These are phyloP conservation scores for Gila orcuttii DNA, from an alignment of 2,113 vertebrate genomes.

Conservation along the genomic window DNA sequence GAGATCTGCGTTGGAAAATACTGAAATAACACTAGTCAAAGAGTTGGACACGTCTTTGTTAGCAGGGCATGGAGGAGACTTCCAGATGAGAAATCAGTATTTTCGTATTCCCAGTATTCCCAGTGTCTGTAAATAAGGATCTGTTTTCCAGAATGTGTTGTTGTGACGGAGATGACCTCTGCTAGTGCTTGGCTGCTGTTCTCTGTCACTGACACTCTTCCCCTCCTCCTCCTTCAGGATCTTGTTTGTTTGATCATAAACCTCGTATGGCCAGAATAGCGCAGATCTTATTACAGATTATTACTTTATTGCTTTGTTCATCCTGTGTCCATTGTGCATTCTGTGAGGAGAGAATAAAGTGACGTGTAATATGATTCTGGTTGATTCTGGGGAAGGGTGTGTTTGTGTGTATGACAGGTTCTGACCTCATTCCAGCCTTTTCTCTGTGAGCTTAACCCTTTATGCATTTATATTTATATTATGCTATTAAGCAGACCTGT, in stretches of 20 bases:
- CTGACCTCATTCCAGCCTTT: not conserved
- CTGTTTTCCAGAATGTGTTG: not conserved
- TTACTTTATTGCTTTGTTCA: not conserved
- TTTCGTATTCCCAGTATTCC: no score
- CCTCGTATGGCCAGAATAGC: slow-evolving; percentile 19
- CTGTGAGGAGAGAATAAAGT: not conserved
- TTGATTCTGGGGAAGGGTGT: not conserved
- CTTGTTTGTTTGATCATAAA: slow-evolving; percentile 30
- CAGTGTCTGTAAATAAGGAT: slow-evolving; percentile 8
- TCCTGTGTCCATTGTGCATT: not conserved
- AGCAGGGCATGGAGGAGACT: not conserved
- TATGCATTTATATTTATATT: not conserved
- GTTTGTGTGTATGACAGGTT: not conserved
- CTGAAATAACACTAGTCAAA: not conserved
- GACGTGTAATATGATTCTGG: not conserved
- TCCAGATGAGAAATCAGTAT: not conserved
- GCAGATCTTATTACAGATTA: slow-evolving; percentile 8
- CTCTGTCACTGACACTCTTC: slow-evolving; percentile 44
- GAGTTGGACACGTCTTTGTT: not conserved
- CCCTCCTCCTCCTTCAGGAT: not conserved
- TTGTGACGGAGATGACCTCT: slow-evolving; percentile 14
- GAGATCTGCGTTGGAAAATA: not conserved
- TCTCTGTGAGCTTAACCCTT: not conserved
- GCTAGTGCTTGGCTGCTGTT: slow-evolving; percentile 65
- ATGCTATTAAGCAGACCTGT: not conserved